These are phyloP conservation scores for Noturus placidus DNA, from an alignment of 2,113 vertebrate genomes.

Conservation along the genomic window DNA sequence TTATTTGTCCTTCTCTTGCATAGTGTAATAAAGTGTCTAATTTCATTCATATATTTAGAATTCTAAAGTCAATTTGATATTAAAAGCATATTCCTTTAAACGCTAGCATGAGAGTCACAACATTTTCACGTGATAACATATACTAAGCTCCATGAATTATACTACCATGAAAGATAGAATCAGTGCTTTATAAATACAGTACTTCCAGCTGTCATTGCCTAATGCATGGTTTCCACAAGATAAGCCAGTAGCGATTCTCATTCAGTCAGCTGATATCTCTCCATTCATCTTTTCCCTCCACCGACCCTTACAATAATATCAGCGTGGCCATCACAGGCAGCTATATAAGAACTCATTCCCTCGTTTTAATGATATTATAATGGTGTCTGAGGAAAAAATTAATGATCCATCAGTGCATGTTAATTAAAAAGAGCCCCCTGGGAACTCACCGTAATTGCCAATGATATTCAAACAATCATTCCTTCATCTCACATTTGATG, in stretches of 20 bases:
- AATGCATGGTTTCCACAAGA: constrained; percentile 19
- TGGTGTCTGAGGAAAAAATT: constrained; percentile 46
- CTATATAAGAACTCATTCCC: constrained; percentile 49
- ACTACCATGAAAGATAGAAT: constrained; percentile 18
- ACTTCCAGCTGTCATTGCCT: constrained; percentile 23
- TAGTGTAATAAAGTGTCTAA: neutral
- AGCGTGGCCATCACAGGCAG: constrained; percentile 47
- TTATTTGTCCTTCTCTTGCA: neutral
- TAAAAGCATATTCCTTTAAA: neutral
- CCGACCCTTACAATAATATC: constrained; percentile 55
- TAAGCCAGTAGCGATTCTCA: constrained; percentile 20
- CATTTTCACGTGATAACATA: neutral
- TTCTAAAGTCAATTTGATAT: neutral
- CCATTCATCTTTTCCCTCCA: constrained; percentile 39
- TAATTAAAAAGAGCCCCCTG: constrained; percentile 53
- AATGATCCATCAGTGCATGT: constrained; percentile 48
- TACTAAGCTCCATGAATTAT: neutral
- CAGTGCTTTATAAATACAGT: constrained; percentile 16
- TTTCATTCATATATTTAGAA: neutral
- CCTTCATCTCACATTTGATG: constrained; percentile 27
- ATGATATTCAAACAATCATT: constrained; percentile 38
- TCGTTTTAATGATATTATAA: constrained; percentile 45
- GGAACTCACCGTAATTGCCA: constrained; percentile 39
- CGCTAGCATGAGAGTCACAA: neutral
- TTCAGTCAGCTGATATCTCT: constrained; percentile 21